Base-by-base conservation (phyloP, 2,888 invertebrate genomes). In the Augiades crinisus region DNA sequence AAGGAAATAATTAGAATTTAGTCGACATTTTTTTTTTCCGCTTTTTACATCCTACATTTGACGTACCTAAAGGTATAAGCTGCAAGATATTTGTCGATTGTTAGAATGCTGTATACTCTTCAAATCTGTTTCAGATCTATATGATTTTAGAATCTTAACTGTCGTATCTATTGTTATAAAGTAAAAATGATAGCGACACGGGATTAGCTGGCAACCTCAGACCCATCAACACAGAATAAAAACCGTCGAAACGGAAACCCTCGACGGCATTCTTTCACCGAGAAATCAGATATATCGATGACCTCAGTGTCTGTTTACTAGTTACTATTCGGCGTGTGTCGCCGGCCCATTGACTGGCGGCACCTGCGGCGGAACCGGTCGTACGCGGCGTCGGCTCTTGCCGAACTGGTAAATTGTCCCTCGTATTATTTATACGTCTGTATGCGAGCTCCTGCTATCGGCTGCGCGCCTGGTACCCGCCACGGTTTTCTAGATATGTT, bases 281-380 rank as follows among this genome's bases (percentile, higher is more conserved):
- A 44, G 47, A 41, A 53, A 47, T 40, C 61, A 36, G 62, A 70
- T 67, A 68, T 66, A 72, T 70, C 72, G 65, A 68, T 64, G 66
- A 67, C 64, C 60, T 65, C 65, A 65, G 46, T 50, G 58, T 59
- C 38, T 58, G 58, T 60, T 59, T 57, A 60, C 61, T 67, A 68
- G 67, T 65, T 60, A 63, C 63, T 67, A 67, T 65, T 71, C 63
- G 67, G 60, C 63, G 68, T 64, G 66, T 72, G 70, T 69, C 70
- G 70, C 67, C 59, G 43, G 55, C 53, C 64, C 65, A 65, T 64
- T 78, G 79, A 79, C 67, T 68, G 72, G 69, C 75, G 78, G 80
- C 83, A 82, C 82, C 81, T 84, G 79, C 74, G 68, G 47, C 62
- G 54, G 72, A 78, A 85, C 85, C 86, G 87, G 86, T 84, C 63